Evolutionary conservation across 2,113 vertebrate genomes (phyloP).

Genomic region (Phyllopteryx taeniolatus): DNA sequence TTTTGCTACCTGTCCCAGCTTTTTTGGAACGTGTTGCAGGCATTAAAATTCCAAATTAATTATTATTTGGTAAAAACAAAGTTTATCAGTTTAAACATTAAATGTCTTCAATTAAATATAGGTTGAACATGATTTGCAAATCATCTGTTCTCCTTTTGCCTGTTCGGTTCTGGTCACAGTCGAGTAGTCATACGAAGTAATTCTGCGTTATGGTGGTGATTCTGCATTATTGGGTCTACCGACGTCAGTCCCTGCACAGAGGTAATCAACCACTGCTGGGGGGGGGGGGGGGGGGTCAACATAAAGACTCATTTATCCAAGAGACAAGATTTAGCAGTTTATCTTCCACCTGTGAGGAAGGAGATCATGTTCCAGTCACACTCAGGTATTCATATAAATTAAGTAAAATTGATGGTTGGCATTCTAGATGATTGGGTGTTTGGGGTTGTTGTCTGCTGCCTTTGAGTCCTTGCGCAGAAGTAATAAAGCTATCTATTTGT

Average conservation of each 20-base stretch:
- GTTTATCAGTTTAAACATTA: too few species aligned
- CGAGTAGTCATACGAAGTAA: conserved; percentile 30
- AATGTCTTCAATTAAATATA: too few species aligned
- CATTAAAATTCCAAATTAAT: too few species aligned
- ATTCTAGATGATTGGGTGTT: not conserved
- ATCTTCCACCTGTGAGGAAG: not conserved
- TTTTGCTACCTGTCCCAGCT: too few species aligned
- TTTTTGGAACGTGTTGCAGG: too few species aligned
- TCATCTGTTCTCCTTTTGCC: conserved; percentile 18
- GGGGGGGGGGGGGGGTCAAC: too few species aligned
- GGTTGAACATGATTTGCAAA: too few species aligned
- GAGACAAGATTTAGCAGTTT: not conserved
- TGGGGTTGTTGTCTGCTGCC: not conserved
- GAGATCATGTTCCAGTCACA: not conserved
- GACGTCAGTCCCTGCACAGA: too few species aligned
- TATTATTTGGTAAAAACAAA: too few species aligned
- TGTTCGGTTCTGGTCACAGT: conserved; percentile 41
- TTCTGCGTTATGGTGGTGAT: conserved; percentile 20
- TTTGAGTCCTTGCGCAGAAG: not conserved
- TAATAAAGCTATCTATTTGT: not conserved
- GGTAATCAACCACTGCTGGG: not conserved
- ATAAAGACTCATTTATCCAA: not conserved
- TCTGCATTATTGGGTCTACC: conserved; percentile 3
- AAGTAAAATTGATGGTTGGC: not conserved
- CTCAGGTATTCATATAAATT: not conserved